These are phyloP conservation scores for Ephestia elutella DNA, from an alignment of 1,140 invertebrate species.

Conservation along the genomic window DNA sequence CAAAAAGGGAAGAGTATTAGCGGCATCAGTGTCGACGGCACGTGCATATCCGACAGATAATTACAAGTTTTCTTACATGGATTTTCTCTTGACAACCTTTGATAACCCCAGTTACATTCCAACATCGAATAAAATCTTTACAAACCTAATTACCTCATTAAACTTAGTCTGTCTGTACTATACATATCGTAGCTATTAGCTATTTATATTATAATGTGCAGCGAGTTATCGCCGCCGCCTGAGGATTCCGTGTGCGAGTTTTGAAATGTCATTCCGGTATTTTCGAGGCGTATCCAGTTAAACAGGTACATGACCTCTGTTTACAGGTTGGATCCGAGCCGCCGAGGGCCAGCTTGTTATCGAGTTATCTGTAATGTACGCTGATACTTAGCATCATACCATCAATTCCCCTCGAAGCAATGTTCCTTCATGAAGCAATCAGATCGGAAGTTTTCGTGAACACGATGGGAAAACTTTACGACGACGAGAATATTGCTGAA, in stretches of 20 bases:
- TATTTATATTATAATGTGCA: not conserved
- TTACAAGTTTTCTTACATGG: not conserved
- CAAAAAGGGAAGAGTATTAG: constrained; percentile 22
- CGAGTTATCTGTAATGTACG: constrained; percentile 18
- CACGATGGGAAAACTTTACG: constrained; percentile 1
- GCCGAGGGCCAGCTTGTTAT: constrained; percentile 14
- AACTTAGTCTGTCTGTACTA: too few species aligned
- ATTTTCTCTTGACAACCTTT: not conserved
- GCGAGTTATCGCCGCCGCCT: not conserved
- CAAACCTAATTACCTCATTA: too few species aligned
- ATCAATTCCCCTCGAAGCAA: constrained; percentile 1
- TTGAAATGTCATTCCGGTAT: constrained; percentile 3
- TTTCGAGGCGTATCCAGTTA: constrained; percentile 4
- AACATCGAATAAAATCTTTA: too few species aligned
- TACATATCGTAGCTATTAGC: too few species aligned
- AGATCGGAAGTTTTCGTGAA: constrained; percentile 1
- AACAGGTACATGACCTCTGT: constrained; percentile 10
- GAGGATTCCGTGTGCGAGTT: not conserved
- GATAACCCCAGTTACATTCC: too few species aligned
- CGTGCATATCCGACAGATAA: constrained; percentile 1
- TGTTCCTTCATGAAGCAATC: not conserved
- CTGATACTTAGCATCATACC: constrained; percentile 16
- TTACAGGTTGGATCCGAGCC: constrained; percentile 13
- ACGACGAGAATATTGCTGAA: not conserved
- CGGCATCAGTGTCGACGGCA: constrained; percentile 15